Conservation (phyloP, 2,113 vertebrate genomes). For the Athene cunicularia region DNA sequence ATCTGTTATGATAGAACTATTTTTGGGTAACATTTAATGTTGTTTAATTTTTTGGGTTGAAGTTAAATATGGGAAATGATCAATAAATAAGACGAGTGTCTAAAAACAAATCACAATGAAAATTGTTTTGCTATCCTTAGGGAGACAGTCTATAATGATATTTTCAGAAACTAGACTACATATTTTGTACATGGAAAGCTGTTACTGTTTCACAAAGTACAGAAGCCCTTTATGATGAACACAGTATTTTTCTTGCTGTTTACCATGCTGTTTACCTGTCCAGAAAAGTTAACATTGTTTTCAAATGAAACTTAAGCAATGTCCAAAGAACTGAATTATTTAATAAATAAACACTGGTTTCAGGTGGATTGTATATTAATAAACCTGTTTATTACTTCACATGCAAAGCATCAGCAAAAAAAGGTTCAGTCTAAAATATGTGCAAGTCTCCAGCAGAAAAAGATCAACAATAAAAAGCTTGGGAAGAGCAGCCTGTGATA, state of each 20-base stretch:
- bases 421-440: not conserved
- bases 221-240: not conserved
- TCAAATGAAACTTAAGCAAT: not conserved
- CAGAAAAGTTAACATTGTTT: not conserved
- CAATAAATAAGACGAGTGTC: not conserved
- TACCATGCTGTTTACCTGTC: not conserved
- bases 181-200: not conserved
- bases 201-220: not conserved
- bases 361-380: not conserved
- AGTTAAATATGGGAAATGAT: not conserved
- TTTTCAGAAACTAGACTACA: not conserved
- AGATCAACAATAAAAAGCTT: not conserved
- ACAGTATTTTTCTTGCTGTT: not conserved
- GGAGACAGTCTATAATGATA: not conserved
- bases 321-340: not conserved
- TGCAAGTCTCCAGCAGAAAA: not conserved
- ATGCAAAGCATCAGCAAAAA: not conserved
- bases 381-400: not conserved
- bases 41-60: not conserved
- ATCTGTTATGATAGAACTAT: not conserved
- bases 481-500: not conserved
- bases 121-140: not conserved
- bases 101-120: not conserved
- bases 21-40: not conserved
- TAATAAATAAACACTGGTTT: not conserved